phyloP scores from a whole-genome alignment of 2,797 vertebrate species.

The Ctenochaetus hawaiiensis region DNA sequence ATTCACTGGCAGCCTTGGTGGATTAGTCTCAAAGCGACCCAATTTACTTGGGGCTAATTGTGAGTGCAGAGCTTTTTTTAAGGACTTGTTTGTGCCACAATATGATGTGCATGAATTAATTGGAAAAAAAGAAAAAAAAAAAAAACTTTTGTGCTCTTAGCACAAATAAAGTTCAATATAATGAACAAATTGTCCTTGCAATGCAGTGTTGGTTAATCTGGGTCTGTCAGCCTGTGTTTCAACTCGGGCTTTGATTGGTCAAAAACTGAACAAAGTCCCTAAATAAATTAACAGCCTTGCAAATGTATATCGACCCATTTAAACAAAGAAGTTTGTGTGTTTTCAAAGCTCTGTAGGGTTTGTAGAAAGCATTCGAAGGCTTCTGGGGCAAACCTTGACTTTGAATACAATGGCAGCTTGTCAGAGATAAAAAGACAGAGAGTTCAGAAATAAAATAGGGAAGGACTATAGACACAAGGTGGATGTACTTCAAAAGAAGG shows the following conservation, averaged over 20 bases:
- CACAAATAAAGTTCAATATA: slow-evolving; percentile 8
- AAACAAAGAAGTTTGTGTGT: not conserved
- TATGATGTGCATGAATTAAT: slow-evolving; percentile 6
- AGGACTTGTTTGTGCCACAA: not conserved
- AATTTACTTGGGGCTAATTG: slow-evolving; percentile 27
- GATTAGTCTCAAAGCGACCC: slow-evolving; percentile 42
- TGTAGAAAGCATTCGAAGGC: not conserved
- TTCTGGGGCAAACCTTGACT: not conserved
- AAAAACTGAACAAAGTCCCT: not conserved
- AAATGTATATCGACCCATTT: not conserved
- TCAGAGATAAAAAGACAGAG: not conserved
- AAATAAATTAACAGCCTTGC: not conserved
- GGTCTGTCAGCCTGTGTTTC: slow-evolving; percentile 7
- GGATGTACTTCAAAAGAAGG: not conserved
- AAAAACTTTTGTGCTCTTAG: not conserved
- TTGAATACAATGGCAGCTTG: not conserved
- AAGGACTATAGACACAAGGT: not conserved
- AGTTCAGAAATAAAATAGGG: not conserved
- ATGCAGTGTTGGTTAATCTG: not conserved
- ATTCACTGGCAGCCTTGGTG: slow-evolving; percentile 15
- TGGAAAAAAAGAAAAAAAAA: no score
- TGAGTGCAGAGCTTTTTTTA: slow-evolving; percentile 6
- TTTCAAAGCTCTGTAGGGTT: not conserved
- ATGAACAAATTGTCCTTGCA: slow-evolving; percentile 24
- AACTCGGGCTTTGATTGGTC: slow-evolving; percentile 20